Evolutionary conservation across 2,797 vertebrate species (phyloP).

Genomic region (Tapirus indicus): DNA sequence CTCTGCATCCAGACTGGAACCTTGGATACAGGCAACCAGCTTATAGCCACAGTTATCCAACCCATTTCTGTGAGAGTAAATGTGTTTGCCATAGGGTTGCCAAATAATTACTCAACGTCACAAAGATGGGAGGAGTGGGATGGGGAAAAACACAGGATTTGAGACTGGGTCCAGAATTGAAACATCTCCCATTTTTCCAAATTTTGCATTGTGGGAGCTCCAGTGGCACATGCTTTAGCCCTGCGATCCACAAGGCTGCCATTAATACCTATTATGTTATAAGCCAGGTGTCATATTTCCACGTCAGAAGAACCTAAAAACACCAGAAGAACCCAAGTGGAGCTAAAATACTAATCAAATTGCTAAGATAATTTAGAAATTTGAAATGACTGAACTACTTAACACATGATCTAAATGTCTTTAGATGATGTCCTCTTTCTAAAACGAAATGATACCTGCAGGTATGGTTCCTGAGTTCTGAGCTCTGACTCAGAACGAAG

Average conservation of each 20-base stretch:
- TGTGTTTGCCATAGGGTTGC: neutral
- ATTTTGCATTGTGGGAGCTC: neutral
- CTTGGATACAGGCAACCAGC: neutral
- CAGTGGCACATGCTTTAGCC: neutral
- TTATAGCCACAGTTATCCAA: neutral
- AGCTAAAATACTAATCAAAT: neutral
- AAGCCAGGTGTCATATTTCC: neutral
- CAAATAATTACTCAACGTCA: neutral
- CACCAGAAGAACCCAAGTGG: neutral
- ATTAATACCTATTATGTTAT: neutral
- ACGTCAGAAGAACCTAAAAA: neutral
- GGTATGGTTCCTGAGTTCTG: neutral
- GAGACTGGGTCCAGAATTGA: neutral
- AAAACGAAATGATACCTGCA: neutral
- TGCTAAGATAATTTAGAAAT: conserved; percentile 13
- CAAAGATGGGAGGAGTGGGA: neutral
- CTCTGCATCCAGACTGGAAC: neutral
- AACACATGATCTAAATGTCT: neutral
- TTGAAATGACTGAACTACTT: neutral
- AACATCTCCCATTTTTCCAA: neutral
- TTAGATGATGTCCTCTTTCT: neutral
- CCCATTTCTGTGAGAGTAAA: neutral
- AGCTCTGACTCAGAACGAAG: neutral
- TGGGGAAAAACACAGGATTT: neutral
- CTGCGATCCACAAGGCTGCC: neutral